Conservation (phyloP, 2,888 invertebrate species). For the Leucophenga maculata region DNA sequence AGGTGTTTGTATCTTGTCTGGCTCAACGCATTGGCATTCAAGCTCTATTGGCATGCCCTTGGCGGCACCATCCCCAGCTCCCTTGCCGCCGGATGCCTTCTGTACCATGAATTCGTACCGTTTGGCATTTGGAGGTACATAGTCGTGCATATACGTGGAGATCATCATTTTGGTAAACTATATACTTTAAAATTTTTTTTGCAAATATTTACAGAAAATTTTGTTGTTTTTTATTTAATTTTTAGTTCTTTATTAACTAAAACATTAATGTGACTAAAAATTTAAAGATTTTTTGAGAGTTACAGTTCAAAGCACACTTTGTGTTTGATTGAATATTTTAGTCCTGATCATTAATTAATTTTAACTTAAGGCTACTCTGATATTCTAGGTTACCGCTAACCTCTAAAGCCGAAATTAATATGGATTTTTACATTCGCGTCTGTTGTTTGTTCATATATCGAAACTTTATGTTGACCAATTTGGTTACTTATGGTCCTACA, state of each 20-base stretch:
- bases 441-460: too few species aligned
- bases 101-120: constrained; percentile 61
- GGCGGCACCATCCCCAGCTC: constrained; percentile 33
- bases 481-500: too few species aligned
- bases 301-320: not conserved
- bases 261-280: too few species aligned
- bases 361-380: too few species aligned
- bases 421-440: too few species aligned
- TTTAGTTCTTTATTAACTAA: not conserved
- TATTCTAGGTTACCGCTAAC: too few species aligned
- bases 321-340: not conserved
- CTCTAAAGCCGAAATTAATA: too few species aligned
- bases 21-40: constrained; percentile 60
- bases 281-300: not conserved
- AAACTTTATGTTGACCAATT: too few species aligned
- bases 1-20: constrained; percentile 51
- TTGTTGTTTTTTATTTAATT: constrained; percentile 23
- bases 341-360: too few species aligned
- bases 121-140: constrained; percentile 59
- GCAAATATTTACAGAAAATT: constrained; percentile 37
- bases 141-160: constrained; percentile 71
- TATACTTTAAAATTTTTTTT: constrained; percentile 28
- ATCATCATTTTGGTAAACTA: constrained; percentile 55
- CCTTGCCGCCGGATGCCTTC: constrained; percentile 9
- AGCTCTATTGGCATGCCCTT: constrained; percentile 34